Evolutionary conservation across 2,797 vertebrate species (phyloP).

Genomic region (Sebastes steindachneri): DNA sequence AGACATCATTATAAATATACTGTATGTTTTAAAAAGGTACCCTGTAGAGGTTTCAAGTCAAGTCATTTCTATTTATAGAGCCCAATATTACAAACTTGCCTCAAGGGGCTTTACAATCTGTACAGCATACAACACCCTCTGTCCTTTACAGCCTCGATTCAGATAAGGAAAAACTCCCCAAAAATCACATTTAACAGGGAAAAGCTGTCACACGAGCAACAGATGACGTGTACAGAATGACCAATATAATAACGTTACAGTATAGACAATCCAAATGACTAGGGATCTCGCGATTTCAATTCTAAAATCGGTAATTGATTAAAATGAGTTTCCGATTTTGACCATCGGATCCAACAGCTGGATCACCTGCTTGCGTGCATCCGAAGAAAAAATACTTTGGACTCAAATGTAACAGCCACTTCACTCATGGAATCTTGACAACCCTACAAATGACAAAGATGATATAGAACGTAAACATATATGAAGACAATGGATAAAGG

Average conservation of each 20-base stretch:
- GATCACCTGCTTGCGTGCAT: no score
- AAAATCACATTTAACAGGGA: background rate
- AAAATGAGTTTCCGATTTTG: fast-evolving
- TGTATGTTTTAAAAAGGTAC: background rate
- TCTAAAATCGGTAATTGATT: no score
- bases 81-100: background rate
- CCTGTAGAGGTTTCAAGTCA: background rate
- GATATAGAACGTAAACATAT: background rate
- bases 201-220: background rate
- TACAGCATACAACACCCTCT: background rate
- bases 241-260: background rate
- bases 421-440: no score
- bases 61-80: background rate
- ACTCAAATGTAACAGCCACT: no score
- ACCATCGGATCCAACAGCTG: no score
- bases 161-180: background rate
- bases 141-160: background rate
- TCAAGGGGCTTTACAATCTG: background rate
- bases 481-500: background rate
- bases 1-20: background rate
- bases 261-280: background rate
- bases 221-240: background rate
- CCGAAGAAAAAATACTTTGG: no score
- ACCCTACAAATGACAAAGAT: background rate
- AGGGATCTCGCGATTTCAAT: no score